Conservation (phyloP, 2,113 vertebrate species). For the Paratilapia polleni region DNA sequence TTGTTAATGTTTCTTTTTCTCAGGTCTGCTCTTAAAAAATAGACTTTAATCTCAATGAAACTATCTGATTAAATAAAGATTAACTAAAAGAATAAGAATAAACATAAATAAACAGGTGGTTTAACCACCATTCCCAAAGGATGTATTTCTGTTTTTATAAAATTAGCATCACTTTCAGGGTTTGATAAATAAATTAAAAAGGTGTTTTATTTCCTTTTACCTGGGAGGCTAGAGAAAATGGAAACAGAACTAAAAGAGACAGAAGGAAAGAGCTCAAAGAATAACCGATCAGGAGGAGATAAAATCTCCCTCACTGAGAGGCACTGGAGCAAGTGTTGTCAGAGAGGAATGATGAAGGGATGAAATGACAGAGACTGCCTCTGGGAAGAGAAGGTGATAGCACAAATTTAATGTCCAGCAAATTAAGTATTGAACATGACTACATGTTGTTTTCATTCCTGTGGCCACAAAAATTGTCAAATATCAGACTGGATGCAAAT, state of each 20-base stretch:
- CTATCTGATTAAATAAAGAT: background rate
- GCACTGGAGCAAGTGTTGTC: slow-evolving; percentile 34
- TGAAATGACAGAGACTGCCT: slow-evolving; percentile 52
- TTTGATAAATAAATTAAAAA: background rate
- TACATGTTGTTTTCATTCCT: background rate
- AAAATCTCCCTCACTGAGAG: slow-evolving; percentile 18
- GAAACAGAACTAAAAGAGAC: background rate
- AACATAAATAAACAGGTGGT: background rate
- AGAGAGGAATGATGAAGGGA: slow-evolving; percentile 52
- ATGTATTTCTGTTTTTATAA: background rate
- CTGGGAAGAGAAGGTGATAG: background rate
- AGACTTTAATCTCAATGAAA: background rate
- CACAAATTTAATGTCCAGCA: slow-evolving; percentile 20
- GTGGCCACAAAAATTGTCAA: slow-evolving; percentile 9
- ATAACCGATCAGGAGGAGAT: slow-evolving; percentile 43
- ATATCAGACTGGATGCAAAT: slow-evolving; percentile 9
- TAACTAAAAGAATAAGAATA: background rate
- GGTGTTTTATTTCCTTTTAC: background rate
- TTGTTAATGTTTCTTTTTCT: background rate
- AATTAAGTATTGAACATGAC: slow-evolving; percentile 17
- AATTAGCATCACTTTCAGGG: background rate
- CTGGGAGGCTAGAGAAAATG: background rate
- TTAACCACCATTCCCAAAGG: background rate
- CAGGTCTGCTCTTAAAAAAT: background rate
- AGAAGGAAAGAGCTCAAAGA: slow-evolving; percentile 11